A percentile compares a stretch with the other conserved stretches of the same genome.
These are phyloP conservation scores for Vulpes vulpes DNA, from an alignment of 2,113 vertebrate species.

Conservation along the genomic window DNA sequence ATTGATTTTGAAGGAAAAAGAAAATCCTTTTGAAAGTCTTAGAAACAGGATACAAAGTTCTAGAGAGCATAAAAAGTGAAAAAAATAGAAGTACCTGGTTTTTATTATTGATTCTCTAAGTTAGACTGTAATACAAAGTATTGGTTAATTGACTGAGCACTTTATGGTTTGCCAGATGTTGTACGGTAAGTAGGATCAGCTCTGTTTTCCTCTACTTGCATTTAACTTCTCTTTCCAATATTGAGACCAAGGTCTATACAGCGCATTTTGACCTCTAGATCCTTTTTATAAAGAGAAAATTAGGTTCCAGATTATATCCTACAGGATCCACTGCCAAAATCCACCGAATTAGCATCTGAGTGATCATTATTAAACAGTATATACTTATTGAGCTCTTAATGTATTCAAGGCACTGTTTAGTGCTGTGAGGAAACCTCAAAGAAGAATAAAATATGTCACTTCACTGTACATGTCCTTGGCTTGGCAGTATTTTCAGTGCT, in stretches of 20 bases:
- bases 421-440: not conserved
- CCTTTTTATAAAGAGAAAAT: constrained; percentile 27
- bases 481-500: constrained; percentile 31
- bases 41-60: not conserved
- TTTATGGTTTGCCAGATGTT: not conserved
- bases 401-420: not conserved
- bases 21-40: constrained; percentile 43
- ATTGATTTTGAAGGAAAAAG: constrained; percentile 30
- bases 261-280: not conserved
- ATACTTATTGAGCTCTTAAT: not conserved
- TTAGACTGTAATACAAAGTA: not conserved
- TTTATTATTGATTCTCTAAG: not conserved
- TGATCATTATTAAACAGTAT: constrained; percentile 12
- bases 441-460: not conserved
- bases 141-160: not conserved
- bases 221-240: not conserved
- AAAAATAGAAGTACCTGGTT: not conserved
- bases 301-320: not conserved
- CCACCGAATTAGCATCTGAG: not conserved
- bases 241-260: not conserved
- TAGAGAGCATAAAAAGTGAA: not conserved
- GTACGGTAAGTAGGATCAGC: not conserved
- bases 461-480: not conserved
- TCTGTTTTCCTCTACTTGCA: not conserved
- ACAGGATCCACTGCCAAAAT: not conserved